Base-by-base conservation (phyloP, 2,113 vertebrate genomes). In the Dipodomys merriami region DNA sequence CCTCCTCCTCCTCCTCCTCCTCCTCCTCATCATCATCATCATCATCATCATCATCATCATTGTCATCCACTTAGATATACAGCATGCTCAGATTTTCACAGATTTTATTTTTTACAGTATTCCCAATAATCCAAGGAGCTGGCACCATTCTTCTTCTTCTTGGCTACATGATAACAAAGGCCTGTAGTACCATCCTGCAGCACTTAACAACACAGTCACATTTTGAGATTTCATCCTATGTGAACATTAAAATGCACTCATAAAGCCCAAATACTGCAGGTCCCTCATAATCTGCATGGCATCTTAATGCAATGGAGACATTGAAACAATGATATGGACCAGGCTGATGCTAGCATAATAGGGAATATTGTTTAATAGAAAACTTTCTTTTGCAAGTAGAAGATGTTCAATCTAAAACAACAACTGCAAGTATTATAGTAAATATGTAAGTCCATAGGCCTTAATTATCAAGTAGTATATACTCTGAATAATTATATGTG, bases 191-290 rank as follows among this genome's bases (percentile, higher is more conserved):
- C 57, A 5, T 2, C 33, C 19, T 39, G 27, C 8, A n/a, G 39
- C 1, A 20, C 33, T 87, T 65, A 30, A 25, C n/a, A 60, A n/a
- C 15, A 68, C 18, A 12, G 27, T 25, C 30, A 23, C 35, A 35
- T 1, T 57, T 19, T 82, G 77, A 46, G 27, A 30, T 8, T 35
- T 57, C 16, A 57, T n/a, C 6, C 5, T 18, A 4, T 44, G n/a
- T 35, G 33, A n/a, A 53, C 13, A n/a, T 23, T 25, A 19, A 6
- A 18, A n/a, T 39, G 46, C 7, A 30, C n/a, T 67, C 25, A 60
- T 0, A 7, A 57, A 76, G 15, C 9, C 4, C 3, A 74, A 22
- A 35, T 3, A 20, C n/a, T 57, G 1, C 23, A 13, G 4, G 25
- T 74, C 57, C 39, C 39, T 39, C 5, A 53, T 27, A 20, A 9